Evolutionary conservation across 2,113 vertebrate species (phyloP).

Genomic region (Pterophyllum scalare): DNA sequence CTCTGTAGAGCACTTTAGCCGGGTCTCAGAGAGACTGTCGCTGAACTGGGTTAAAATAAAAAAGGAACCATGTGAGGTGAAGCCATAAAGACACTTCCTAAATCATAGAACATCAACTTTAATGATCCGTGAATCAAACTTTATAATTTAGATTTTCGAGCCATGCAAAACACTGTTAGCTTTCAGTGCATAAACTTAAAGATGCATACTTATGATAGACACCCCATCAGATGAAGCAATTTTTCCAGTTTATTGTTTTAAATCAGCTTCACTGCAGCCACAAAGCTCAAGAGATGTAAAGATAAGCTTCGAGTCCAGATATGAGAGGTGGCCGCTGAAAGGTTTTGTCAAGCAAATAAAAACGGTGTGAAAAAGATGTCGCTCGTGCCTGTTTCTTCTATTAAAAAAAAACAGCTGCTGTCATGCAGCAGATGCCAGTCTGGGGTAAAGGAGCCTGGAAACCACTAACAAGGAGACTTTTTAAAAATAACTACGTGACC

Average conservation of each 20-base stretch:
- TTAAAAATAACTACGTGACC: neutral
- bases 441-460: slow-evolving; percentile 1
- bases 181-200: neutral
- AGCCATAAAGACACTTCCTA: slow-evolving; percentile 24
- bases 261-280: neutral
- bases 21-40: neutral
- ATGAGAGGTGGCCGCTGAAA: neutral
- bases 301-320: neutral
- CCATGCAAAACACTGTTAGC: neutral
- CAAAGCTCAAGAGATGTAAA: neutral
- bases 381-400: neutral
- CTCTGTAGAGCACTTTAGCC: neutral
- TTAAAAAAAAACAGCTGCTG: neutral
- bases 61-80: slow-evolving; percentile 2
- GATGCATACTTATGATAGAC: neutral
- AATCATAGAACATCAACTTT: slow-evolving; percentile 10
- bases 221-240: neutral
- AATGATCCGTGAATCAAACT: neutral
- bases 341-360: neutral
- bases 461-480: slow-evolving; percentile 1
- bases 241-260: neutral
- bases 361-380: neutral
- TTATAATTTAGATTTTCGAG: neutral
- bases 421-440: neutral
- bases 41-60: neutral